phyloP scores from a whole-genome alignment of 2,888 invertebrate genomes.

The Caradrina kadenii region DNA sequence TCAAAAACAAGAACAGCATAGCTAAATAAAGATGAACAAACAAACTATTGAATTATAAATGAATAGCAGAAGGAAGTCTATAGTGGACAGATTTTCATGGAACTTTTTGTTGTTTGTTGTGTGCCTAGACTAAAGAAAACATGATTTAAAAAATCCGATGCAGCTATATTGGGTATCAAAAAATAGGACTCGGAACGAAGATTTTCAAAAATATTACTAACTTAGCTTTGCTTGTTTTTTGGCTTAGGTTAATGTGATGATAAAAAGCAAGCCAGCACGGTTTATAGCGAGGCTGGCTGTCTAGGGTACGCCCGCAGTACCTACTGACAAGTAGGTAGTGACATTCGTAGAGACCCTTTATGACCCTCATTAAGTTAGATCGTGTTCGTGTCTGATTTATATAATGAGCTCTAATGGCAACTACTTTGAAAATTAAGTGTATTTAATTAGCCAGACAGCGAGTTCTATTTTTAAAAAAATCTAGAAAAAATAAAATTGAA shows the following conservation, averaged over 20 bases:
- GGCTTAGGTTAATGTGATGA: no score
- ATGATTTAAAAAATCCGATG: no score
- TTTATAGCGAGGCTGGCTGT: not conserved
- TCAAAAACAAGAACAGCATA: not conserved
- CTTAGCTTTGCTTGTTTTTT: no score
- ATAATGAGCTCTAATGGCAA: not conserved
- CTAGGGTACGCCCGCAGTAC: constrained; percentile 1
- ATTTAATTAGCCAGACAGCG: not conserved
- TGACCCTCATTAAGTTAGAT: constrained; percentile 9
- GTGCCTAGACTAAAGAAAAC: no score
- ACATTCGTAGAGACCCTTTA: constrained; percentile 8
- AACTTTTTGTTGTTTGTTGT: no score
- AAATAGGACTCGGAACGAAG: no score
- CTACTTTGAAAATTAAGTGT: not conserved
- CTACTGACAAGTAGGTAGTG: constrained; percentile 11
- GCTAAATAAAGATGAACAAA: no score
- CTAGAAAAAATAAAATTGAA: not conserved
- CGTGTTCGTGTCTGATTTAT: constrained; percentile 7
- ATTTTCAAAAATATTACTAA: no score
- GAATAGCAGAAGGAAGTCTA: no score
- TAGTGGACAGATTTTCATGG: no score
- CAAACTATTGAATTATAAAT: no score
- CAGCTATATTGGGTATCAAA: no score
- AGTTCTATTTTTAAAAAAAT: not conserved
- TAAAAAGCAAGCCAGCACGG: not conserved